Conservation (phyloP, 2,797 vertebrate genomes). For the Corythornis leucogaster region DNA sequence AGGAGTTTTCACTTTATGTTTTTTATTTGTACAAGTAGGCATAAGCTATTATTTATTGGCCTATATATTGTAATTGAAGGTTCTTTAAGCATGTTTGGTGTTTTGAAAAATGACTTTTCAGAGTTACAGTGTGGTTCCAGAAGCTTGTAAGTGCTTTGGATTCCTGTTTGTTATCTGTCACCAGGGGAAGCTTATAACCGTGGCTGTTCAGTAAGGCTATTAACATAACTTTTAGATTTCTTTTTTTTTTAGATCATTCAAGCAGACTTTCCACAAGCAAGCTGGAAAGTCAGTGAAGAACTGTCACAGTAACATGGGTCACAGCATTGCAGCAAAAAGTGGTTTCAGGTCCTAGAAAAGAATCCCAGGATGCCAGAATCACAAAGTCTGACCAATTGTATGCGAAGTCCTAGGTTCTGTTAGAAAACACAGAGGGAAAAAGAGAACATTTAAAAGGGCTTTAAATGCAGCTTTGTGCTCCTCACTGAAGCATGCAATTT, state of each 20-base stretch:
- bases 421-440: background rate
- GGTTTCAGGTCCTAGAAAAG: background rate
- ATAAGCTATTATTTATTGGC: background rate
- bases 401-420: background rate
- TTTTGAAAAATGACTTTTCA: constrained; percentile 1
- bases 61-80: background rate
- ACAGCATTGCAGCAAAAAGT: background rate
- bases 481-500: background rate
- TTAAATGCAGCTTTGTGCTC: background rate
- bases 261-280: background rate
- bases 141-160: background rate
- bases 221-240: background rate
- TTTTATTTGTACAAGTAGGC: background rate
- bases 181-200: background rate
- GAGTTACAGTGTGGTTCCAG: background rate
- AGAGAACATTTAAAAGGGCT: background rate
- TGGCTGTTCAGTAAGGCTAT: background rate
- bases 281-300: background rate
- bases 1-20: constrained; percentile 3
- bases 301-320: background rate
- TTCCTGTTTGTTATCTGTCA: background rate
- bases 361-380: background rate
- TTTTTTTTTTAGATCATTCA: background rate
- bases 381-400: background rate
- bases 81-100: background rate